These are phyloP conservation scores for Saxidomus purpurata DNA, from an alignment of 1,140 invertebrate genomes.

Conservation along the genomic window DNA sequence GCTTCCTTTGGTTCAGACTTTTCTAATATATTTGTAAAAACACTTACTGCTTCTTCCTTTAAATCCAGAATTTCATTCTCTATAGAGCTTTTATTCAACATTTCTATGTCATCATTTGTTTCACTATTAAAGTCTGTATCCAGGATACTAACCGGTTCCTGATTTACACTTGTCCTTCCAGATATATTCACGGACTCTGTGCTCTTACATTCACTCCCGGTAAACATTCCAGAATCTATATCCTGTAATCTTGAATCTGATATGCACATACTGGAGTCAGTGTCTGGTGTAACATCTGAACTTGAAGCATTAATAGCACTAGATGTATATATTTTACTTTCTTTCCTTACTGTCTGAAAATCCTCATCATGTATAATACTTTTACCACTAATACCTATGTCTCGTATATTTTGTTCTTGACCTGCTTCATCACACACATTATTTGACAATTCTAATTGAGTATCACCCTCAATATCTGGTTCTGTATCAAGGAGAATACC, in stretches of 20 bases:
- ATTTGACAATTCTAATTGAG: not conserved
- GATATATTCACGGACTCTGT: slow-evolving; percentile 38
- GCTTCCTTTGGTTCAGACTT: not conserved
- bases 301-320: not conserved
- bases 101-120: slow-evolving; percentile 7
- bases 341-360: not conserved
- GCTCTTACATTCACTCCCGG: slow-evolving; percentile 15
- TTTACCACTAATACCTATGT: not conserved
- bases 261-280: slow-evolving; percentile 39
- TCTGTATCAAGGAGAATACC: not conserved
- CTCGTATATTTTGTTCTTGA: not conserved
- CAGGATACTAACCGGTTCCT: not conserved
- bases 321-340: not conserved
- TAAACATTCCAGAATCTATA: slow-evolving; percentile 52
- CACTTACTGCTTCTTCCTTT: not conserved
- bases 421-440: not conserved
- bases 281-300: slow-evolving; percentile 45
- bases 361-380: not conserved
- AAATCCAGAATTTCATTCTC: not conserved
- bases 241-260: slow-evolving; percentile 28
- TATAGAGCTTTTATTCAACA: slow-evolving; percentile 38
- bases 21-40: not conserved
- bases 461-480: not conserved
- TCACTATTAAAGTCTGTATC: slow-evolving; percentile 7
- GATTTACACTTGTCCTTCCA: slow-evolving; percentile 19